A percentile compares a stretch with the other conserved stretches of the same genome.
Evolutionary conservation across 2,888 invertebrate species (phyloP).

Genomic region (Lamproptera curius): DNA sequence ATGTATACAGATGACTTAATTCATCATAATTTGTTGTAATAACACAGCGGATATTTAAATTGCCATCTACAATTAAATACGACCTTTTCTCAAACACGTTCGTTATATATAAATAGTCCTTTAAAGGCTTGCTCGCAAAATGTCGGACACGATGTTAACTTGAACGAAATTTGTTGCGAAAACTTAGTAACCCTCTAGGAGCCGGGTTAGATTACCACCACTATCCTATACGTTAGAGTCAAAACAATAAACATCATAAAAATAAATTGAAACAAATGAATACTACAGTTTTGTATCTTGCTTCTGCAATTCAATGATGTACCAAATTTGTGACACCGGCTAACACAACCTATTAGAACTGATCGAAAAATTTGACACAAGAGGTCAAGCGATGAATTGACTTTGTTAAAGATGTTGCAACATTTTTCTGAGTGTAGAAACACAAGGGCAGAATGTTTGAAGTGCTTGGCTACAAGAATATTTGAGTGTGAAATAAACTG

Average conservation of each 20-base stretch:
- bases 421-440: background rate
- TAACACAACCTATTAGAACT: no score
- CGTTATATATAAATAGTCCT: conserved; percentile 76
- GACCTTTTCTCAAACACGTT: conserved; percentile 76
- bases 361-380: background rate
- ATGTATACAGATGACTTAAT: conserved; percentile 67
- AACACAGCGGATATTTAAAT: conserved; percentile 73
- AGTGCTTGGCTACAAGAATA: no score
- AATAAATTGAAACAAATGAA: no score
- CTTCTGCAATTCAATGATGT: no score
- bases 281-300: no score
- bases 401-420: background rate
- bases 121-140: conserved; percentile 72
- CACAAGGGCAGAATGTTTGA: conserved; percentile 2
- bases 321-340: no score
- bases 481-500: no score
- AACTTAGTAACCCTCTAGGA: conserved; percentile 56
- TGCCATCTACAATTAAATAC: conserved; percentile 74
- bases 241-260: no score
- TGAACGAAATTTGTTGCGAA: conserved; percentile 59
- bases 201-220: conserved; percentile 39
- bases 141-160: conserved; percentile 75
- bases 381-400: background rate
- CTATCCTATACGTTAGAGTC: no score
- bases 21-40: conserved; percentile 73